Evolutionary conservation across 2,888 invertebrate species (phyloP).

Genomic region (Gryllus longicercus): DNA sequence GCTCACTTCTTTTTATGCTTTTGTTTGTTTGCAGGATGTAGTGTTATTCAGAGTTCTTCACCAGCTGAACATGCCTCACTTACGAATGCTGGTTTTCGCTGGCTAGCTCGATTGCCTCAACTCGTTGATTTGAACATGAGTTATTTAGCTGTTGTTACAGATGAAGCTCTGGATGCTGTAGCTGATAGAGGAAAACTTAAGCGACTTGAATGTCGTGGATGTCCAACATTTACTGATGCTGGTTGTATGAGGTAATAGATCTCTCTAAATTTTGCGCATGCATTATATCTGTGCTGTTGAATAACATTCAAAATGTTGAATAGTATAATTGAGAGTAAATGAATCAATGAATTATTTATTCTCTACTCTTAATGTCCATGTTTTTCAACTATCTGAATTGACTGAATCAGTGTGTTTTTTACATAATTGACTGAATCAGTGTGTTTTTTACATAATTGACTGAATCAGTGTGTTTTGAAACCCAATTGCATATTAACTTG

Average conservation of each 20-base stretch:
- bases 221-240: conserved; percentile 39
- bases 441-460: too few relatives aligned
- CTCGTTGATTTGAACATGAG: conserved; percentile 42
- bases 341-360: too few relatives aligned
- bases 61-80: conserved; percentile 32
- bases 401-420: too few relatives aligned
- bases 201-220: conserved; percentile 42
- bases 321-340: too few relatives aligned
- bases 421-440: too few relatives aligned
- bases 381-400: too few relatives aligned
- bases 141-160: conserved; percentile 40
- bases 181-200: conserved; percentile 38
- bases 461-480: too few relatives aligned
- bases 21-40: conserved; percentile 38
- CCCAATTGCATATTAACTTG: too few relatives aligned
- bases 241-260: conserved; percentile 37
- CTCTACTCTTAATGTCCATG: too few relatives aligned
- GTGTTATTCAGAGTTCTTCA: conserved; percentile 21
- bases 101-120: conserved; percentile 41
- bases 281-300: too few relatives aligned
- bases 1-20: not conserved
- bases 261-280: not conserved
- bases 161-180: conserved; percentile 40
- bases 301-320: too few relatives aligned
- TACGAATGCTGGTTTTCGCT: conserved; percentile 41